A percentile compares a stretch with the other conserved stretches of the same genome.
Conservation (phyloP, 2,888 invertebrate species). For the Terebella lapidaria region DNA sequence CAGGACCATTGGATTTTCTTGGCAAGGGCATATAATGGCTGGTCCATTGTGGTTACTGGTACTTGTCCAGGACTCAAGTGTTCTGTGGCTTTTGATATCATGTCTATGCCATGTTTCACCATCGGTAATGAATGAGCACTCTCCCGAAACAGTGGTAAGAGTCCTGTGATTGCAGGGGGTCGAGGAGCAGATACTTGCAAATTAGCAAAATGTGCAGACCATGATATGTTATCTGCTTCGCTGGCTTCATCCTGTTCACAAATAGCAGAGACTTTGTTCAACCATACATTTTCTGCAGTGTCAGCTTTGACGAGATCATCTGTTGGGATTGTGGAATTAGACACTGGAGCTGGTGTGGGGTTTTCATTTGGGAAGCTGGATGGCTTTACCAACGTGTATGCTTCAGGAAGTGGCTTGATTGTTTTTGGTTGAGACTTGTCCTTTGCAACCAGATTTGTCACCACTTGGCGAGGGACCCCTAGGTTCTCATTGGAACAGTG, state of each 20-base stretch:
- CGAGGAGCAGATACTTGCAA: neutral
- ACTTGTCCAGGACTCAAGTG: constrained; percentile 27
- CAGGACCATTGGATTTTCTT: constrained; percentile 33
- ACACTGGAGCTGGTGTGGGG: neutral
- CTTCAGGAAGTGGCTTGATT: neutral
- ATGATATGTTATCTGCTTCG: neutral
- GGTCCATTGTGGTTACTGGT: constrained; percentile 28
- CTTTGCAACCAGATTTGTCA: neutral
- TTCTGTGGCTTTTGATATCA: constrained; percentile 1
- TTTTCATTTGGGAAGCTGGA: neutral
- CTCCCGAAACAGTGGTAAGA: constrained; percentile 28
- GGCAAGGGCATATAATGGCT: constrained; percentile 29
- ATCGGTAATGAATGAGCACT: constrained; percentile 25
- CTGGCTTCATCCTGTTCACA: neutral
- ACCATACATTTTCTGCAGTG: neutral
- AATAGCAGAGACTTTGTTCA: neutral
- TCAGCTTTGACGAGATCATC: neutral
- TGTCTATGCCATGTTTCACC: constrained; percentile 28
- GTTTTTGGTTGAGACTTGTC: neutral
- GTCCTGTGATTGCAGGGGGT: constrained; percentile 11
- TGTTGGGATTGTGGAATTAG: neutral
- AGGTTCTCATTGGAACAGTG: neutral
- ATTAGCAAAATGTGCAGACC: constrained; percentile 1
- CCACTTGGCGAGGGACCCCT: neutral
- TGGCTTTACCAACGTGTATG: neutral